phyloP scores from a whole-genome alignment of 2,113 vertebrate genomes.

The Beaufortia kweichowensis region DNA sequence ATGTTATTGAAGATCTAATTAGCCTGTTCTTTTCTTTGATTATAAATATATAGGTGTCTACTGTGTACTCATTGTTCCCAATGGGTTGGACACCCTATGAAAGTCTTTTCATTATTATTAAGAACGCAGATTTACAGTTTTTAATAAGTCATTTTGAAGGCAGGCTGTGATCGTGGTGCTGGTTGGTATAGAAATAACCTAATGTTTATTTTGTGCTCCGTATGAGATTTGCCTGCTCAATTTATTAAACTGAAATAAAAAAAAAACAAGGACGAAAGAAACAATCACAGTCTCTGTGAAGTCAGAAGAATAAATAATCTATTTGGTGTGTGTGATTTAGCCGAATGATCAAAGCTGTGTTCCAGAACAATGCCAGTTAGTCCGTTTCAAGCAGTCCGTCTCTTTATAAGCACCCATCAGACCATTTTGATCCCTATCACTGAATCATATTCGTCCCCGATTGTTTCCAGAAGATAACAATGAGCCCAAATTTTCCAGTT shows the following conservation, averaged over 20 bases:
- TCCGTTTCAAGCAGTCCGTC: background rate
- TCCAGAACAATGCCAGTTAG: constrained; percentile 33
- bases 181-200: background rate
- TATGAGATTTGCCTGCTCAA: background rate
- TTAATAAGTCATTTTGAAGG: constrained; percentile 25
- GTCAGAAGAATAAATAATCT: background rate
- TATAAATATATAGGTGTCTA: constrained; percentile 26
- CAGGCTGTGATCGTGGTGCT: background rate
- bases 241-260: background rate
- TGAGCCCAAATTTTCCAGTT: background rate
- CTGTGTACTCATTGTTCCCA: background rate
- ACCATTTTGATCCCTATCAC: background rate
- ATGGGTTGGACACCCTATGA: background rate
- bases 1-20: background rate
- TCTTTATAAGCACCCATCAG: background rate
- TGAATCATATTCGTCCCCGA: constrained; percentile 1
- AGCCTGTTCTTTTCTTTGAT: background rate
- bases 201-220: background rate
- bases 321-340: background rate
- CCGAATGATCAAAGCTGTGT: constrained; percentile 23
- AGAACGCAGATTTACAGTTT: background rate
- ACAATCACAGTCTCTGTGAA: background rate
- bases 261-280: background rate
- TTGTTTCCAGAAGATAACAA: constrained; percentile 14
- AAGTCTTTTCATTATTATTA: constrained; percentile 2